Evolutionary conservation across 2,797 vertebrate genomes (phyloP), one percentile per base, ranked within the genome.

Genomic region (Enteromius argenteus): DNA sequence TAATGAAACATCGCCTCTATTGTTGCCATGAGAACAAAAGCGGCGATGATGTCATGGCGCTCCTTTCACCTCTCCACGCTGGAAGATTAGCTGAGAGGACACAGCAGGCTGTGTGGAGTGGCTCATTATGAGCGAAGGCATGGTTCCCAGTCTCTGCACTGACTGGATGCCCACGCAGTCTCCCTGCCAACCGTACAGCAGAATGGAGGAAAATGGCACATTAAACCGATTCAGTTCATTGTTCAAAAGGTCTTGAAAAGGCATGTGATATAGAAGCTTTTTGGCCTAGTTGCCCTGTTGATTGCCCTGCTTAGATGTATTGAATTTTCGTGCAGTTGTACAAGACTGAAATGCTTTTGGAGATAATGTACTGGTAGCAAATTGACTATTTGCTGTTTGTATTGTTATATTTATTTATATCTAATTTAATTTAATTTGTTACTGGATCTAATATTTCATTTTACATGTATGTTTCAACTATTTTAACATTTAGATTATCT

Each of bases 21-120:
- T 91, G 91, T 91, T 87, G 85, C 87, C 83, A 89, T 87, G 84
- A 80, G 86, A 88, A 89, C 89, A 89, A 86, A 87, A 88, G 86
- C 30, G 74, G 83, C 68, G 42, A 75, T 91, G 89, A 91, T 81
- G 89, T 90, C 89, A 89, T 85, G 79, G 17, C 27, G 35, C 44
- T 77, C 81, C 17, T 72, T 66, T 79, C 67, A 62, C 51, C 27
- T 86, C 67, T 76, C 74, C 14, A 0, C 0, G 7, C 62, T 64
- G 27, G 62, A 64, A 19, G 35, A 75, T 83, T 72, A 77, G 84
- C 74, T 81, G 74, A 84, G 71, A 68, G 73, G 58, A 78, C 78
- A 14, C 42, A 78, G 82, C 81, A 73, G 66, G 37, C 81, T 81
- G 49, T 77, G 60, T 64, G 58, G 81, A 79, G 75, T 79, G 68